phyloP scores from a whole-genome alignment of 2,888 invertebrate species.

The Cryptocephalus primarius region DNA sequence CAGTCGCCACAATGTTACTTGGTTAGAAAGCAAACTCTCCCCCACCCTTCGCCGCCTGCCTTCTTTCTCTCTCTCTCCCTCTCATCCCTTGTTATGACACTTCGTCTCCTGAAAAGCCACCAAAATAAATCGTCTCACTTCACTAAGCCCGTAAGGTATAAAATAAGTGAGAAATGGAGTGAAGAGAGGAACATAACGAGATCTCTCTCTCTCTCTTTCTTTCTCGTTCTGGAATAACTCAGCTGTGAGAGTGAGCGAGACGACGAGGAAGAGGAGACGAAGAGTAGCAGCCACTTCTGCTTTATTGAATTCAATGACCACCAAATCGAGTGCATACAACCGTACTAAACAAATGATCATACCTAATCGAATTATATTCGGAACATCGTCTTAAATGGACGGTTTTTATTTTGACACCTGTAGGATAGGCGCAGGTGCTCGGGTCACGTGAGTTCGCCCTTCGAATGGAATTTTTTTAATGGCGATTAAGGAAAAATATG shows the following conservation, averaged over 20 bases:
- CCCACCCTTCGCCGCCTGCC: too few species aligned
- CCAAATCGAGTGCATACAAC: constrained; percentile 35
- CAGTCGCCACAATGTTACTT: too few species aligned
- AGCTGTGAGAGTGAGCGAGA: too few species aligned
- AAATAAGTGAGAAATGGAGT: not conserved
- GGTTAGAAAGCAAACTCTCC: too few species aligned
- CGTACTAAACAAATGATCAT: constrained; percentile 34
- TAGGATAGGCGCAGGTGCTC: too few species aligned
- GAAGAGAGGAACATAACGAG: not conserved
- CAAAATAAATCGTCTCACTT: not conserved
- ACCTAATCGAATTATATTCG: constrained; percentile 33
- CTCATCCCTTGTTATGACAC: too few species aligned
- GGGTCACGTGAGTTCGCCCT: too few species aligned
- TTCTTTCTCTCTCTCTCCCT: too few species aligned
- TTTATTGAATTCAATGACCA: constrained; percentile 33
- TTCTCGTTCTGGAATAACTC: too few species aligned
- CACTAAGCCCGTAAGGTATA: not conserved
- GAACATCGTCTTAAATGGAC: constrained; percentile 2
- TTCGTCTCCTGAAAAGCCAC: not conserved
- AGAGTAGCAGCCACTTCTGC: constrained; percentile 13
- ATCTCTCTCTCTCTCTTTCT: not conserved
- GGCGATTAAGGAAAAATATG: too few species aligned
- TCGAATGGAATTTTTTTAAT: too few species aligned
- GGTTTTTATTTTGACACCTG: not conserved
- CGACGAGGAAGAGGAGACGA: too few species aligned